Percentiles rank a stretch among this genome's conserved stretches.
Conservation (phyloP, 2,113 vertebrate species). For the Columba janthina region DNA sequence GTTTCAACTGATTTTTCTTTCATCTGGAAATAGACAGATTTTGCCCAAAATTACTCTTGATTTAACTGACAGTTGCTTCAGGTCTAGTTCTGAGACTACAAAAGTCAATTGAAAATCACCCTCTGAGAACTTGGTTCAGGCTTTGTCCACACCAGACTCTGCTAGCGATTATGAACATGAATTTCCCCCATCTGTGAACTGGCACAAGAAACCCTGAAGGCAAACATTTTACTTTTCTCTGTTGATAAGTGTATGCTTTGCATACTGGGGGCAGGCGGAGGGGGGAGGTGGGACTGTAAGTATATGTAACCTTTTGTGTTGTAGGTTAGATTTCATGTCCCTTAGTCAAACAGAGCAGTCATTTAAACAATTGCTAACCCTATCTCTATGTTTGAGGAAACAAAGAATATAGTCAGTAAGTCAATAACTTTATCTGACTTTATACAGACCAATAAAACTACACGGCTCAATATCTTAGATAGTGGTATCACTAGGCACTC, state of each 20-base stretch:
- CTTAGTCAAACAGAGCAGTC: neutral
- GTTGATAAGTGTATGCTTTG: neutral
- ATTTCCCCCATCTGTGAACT: neutral
- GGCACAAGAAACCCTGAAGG: neutral
- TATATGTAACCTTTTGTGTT: neutral
- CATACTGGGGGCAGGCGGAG: rapidly evolving
- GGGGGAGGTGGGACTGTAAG: neutral
- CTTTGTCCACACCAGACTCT: neutral
- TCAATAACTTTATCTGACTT: neutral
- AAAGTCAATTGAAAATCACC: neutral
- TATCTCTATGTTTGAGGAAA: neutral
- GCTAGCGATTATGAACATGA: neutral
- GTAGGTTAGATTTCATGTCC: neutral
- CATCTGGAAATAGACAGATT: neutral
- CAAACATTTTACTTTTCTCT: neutral
- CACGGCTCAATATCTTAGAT: neutral
- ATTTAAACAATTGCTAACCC: neutral
- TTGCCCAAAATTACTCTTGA: neutral
- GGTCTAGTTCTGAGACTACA: neutral
- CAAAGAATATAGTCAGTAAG: neutral
- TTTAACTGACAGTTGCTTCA: neutral
- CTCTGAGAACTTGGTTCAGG: neutral
- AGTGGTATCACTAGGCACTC: neutral
- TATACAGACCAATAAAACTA: neutral
- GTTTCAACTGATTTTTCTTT: neutral